These are phyloP conservation scores for Pentamera pediparva DNA, from an alignment of 53 echinoderm and acorn worm species.

Conservation along the genomic window DNA sequence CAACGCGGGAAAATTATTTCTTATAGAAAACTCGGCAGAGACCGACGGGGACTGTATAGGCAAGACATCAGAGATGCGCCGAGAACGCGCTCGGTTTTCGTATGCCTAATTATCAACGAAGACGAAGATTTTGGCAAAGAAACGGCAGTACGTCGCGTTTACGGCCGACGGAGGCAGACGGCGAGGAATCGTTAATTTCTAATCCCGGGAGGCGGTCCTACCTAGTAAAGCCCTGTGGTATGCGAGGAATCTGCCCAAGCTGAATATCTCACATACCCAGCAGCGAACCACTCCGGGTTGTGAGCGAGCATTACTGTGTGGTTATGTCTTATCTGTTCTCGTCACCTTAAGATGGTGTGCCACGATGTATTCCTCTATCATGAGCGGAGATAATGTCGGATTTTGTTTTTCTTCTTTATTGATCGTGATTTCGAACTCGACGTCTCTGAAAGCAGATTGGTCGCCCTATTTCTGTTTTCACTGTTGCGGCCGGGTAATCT, in stretches of 20 bases:
- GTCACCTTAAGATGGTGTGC: neutral
- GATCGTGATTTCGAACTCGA: neutral
- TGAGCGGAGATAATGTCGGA: neutral
- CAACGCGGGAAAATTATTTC: too few species aligned
- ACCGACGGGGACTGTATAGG: too few species aligned
- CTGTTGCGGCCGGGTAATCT: too few species aligned
- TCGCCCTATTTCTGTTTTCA: neutral
- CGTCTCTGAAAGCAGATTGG: neutral
- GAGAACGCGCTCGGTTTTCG: too few species aligned
- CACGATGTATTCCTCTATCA: neutral
- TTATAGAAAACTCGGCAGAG: too few species aligned
- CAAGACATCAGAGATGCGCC: too few species aligned
- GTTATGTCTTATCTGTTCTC: neutral
- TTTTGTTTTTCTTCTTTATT: neutral
- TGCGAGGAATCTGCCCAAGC: constrained; percentile 21
- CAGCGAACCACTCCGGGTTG: constrained; percentile 15
- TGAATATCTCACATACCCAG: constrained; percentile 40
- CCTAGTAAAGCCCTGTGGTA: constrained; percentile 29
- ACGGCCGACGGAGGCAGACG: too few species aligned
- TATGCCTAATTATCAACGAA: too few species aligned
- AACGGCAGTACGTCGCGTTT: too few species aligned
- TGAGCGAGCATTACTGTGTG: neutral
- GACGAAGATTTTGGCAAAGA: too few species aligned
- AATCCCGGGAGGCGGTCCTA: constrained; percentile 27
- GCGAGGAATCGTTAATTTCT: neutral